Percentiles rank a stretch among this genome's conserved stretches.
These are phyloP conservation scores for Garra rufa DNA, from an alignment of 2,113 vertebrate genomes.

Conservation along the genomic window DNA sequence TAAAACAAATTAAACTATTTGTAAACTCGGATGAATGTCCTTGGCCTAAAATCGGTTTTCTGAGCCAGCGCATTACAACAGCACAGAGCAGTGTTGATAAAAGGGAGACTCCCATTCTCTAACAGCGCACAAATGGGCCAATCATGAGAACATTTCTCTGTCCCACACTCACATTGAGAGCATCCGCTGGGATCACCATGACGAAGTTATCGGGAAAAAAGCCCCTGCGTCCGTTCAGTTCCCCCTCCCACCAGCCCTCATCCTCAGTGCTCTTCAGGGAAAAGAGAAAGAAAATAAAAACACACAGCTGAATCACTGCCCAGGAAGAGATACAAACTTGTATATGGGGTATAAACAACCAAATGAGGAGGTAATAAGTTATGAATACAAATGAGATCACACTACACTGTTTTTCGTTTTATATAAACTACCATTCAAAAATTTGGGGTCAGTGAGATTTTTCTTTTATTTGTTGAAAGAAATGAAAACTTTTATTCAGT, in stretches of 20 bases:
- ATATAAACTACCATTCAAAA: neutral
- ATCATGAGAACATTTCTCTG: conserved; percentile 26
- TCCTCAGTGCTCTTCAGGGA: conserved; percentile 75
- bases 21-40: conserved; percentile 6
- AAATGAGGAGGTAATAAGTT: neutral
- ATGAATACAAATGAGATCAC: neutral
- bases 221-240: conserved; percentile 79
- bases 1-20: neutral
- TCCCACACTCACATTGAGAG: conserved; percentile 72
- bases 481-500: neutral
- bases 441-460: neutral
- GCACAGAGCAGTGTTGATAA: neutral
- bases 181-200: conserved; percentile 77
- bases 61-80: conserved; percentile 24
- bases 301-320: neutral
- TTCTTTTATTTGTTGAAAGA: neutral
- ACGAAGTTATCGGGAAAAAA: conserved; percentile 89
- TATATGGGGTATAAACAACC: neutral
- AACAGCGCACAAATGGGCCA: neutral
- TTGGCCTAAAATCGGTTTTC: conserved; percentile 37
- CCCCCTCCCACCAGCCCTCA: conserved; percentile 91
- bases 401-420: neutral
- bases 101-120: conserved; percentile 19
- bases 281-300: conserved; percentile 54
- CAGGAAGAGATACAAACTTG: conserved; percentile 1